Conservation (phyloP, 2,797 vertebrate genomes). For the Loriculus beryllinus region DNA sequence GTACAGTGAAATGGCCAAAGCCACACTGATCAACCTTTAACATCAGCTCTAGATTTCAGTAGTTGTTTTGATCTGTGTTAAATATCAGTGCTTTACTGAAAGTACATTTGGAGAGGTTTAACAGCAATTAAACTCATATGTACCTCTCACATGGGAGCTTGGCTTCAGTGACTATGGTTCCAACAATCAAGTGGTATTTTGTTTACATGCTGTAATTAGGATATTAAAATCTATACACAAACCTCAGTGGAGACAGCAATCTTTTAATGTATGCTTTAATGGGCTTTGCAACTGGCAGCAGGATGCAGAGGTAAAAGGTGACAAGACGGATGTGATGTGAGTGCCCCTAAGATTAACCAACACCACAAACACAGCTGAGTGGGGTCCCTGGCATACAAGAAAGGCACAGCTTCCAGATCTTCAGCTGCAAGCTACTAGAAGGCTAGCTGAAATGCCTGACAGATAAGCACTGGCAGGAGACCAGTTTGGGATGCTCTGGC, state of each 20-base stretch:
- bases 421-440: neutral
- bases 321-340: neutral
- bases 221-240: slow-evolving; percentile 36
- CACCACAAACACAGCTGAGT: neutral
- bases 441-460: neutral
- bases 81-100: neutral
- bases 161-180: slow-evolving; percentile 36
- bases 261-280: neutral
- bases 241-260: neutral
- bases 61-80: slow-evolving; percentile 36
- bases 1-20: neutral
- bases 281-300: neutral
- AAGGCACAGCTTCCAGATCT: neutral
- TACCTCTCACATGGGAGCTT: slow-evolving; percentile 11
- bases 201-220: slow-evolving; percentile 50
- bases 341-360: neutral
- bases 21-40: neutral
- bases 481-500: neutral
- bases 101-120: slow-evolving; percentile 21
- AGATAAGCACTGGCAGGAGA: neutral
- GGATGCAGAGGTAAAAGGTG: neutral
- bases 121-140: slow-evolving; percentile 55
- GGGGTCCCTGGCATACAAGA: neutral
- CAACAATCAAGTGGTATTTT: slow-evolving; percentile 54
- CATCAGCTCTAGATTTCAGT: neutral